Percentiles rank a stretch among this genome's conserved stretches.
Conservation (phyloP, 1,140 invertebrate species). For the Zaprionus tsacasi region DNA sequence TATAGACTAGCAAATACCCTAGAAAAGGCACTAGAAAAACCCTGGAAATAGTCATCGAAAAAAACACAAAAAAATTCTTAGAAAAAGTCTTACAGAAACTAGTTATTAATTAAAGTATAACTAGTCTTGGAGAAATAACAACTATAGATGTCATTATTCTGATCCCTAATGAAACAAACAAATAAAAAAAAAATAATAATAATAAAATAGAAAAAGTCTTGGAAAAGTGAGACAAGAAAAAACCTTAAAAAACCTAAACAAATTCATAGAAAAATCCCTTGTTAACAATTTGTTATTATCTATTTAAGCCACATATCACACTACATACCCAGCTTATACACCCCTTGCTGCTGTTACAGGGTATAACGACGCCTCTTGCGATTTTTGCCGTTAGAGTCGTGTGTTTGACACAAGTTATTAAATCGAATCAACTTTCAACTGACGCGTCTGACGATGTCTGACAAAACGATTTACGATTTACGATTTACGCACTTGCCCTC, state of each 20-base stretch:
- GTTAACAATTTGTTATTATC: neutral
- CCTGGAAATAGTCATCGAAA: too few species aligned
- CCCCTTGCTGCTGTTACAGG: conserved; percentile 1
- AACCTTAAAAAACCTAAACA: too few species aligned
- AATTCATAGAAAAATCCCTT: too few species aligned
- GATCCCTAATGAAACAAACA: too few species aligned
- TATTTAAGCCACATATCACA: neutral
- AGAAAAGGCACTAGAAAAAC: neutral
- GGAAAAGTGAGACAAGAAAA: too few species aligned
- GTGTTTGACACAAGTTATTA: conserved; percentile 75
- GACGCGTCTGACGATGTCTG: conserved; percentile 41
- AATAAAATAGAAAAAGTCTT: too few species aligned
- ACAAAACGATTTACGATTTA: conserved; percentile 33
- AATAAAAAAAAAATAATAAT: too few species aligned
- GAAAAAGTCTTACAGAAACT: too few species aligned
- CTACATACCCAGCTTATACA: neutral
- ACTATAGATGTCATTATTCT: too few species aligned
- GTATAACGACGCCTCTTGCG: conserved; percentile 42
- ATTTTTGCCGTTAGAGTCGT: conserved; percentile 49
- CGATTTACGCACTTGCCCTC: conserved; percentile 51
- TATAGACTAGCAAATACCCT: conserved; percentile 7
- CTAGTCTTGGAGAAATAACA: too few species aligned
- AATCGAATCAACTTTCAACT: conserved; percentile 73
- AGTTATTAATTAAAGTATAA: too few species aligned
- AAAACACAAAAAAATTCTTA: too few species aligned